These are phyloP conservation scores for Boulengeromyrus knoepffleri DNA, from an alignment of 2,113 vertebrate genomes.

Conservation along the genomic window DNA sequence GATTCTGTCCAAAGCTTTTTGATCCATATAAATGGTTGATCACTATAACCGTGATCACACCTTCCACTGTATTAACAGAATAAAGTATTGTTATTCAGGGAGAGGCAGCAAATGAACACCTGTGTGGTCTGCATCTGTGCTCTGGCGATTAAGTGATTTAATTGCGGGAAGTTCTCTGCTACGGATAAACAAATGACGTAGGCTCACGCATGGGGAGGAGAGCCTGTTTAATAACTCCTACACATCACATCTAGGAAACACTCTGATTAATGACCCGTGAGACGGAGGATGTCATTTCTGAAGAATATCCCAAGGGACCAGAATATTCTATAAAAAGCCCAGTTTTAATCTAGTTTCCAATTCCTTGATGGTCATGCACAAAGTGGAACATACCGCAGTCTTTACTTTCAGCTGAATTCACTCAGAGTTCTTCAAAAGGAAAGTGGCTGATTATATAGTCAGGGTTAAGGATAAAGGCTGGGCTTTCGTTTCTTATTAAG, in stretches of 20 bases:
- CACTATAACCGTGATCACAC: too few species aligned
- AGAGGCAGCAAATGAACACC: neutral
- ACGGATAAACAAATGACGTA: neutral
- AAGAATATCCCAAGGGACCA: neutral
- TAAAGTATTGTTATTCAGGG: neutral
- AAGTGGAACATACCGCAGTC: neutral
- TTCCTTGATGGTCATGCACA: neutral
- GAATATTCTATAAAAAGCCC: neutral
- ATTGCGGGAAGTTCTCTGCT: neutral
- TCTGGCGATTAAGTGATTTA: neutral
- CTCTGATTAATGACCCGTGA: neutral
- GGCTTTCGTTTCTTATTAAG: neutral
- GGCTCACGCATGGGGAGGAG: neutral
- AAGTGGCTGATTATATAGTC: neutral
- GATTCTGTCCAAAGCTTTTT: too few species aligned
- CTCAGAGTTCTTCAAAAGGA: neutral
- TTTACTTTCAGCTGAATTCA: neutral
- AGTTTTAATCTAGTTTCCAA: neutral
- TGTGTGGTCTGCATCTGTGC: neutral
- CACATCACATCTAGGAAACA: neutral
- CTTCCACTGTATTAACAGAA: neutral
- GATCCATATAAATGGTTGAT: too few species aligned
- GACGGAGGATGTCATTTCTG: neutral
- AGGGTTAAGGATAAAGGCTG: neutral
- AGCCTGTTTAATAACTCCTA: neutral